Percentiles rank a stretch among this genome's conserved stretches.
phyloP scores from a whole-genome alignment of 1,140 invertebrate species.

The Drosophila suzukii region DNA sequence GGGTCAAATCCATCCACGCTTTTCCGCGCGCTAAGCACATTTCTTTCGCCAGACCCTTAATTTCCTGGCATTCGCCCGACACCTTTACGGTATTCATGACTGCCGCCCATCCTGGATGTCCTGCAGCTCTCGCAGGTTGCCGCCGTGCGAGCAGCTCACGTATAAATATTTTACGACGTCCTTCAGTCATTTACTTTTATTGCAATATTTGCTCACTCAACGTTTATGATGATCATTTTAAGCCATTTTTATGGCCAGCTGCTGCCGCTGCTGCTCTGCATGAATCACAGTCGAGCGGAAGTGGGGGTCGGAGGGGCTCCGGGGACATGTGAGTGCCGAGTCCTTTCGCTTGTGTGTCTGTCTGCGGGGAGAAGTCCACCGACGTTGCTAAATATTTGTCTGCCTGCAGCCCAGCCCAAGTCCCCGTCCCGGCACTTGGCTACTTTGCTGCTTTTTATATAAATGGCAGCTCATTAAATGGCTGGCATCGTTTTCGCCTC shows the following conservation, averaged over 20 bases:
- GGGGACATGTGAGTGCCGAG: slow-evolving; percentile 53
- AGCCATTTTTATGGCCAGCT: slow-evolving; percentile 84
- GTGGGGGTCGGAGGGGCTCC: not conserved
- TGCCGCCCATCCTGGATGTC: slow-evolving; percentile 2
- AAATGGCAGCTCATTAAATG: slow-evolving; percentile 83
- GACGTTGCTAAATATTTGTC: slow-evolving; percentile 78
- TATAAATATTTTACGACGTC: slow-evolving; percentile 84
- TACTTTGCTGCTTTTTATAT: slow-evolving; percentile 65
- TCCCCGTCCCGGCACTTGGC: slow-evolving; percentile 12
- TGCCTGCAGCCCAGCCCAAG: slow-evolving; percentile 58
- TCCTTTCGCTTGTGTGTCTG: slow-evolving; percentile 37
- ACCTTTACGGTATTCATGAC: slow-evolving; percentile 74
- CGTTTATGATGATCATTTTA: slow-evolving; percentile 85
- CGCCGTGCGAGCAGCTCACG: slow-evolving; percentile 67
- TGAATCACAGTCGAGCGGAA: slow-evolving; percentile 61
- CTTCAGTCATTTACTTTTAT: slow-evolving; percentile 85
- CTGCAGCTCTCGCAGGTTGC: slow-evolving; percentile 28
- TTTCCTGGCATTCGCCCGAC: slow-evolving; percentile 28
- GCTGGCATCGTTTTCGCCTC: slow-evolving; percentile 65
- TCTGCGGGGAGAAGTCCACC: slow-evolving; percentile 25
- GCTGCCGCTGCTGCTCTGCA: slow-evolving; percentile 66
- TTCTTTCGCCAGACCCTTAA: slow-evolving; percentile 34
- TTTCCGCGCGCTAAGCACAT: slow-evolving; percentile 62
- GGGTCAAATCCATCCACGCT: slow-evolving; percentile 44
- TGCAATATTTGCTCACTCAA: slow-evolving; percentile 85